Conservation (phyloP, 2,113 vertebrate species). For the Pungitius pungitius region DNA sequence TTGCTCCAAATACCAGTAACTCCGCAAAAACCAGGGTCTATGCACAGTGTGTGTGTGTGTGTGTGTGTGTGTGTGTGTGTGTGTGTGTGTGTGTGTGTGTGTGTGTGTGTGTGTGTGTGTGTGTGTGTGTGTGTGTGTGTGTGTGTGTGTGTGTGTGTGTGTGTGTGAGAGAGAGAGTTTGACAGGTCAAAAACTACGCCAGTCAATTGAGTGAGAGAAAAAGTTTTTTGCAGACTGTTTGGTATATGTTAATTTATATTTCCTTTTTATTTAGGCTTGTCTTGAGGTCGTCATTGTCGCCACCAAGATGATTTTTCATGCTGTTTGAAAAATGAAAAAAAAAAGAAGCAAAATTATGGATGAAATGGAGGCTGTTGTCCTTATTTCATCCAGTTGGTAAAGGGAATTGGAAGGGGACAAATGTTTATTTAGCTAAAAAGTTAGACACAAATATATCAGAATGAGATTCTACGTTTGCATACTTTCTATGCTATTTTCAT, state of each 20-base stretch:
- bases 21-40: conserved; percentile 67
- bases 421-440: conserved; percentile 77
- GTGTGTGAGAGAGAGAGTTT: conserved; percentile 25
- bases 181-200: conserved; percentile 43
- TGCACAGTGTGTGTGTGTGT: conserved; percentile 66
- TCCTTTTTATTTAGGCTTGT: conserved; percentile 61
- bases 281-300: conserved; percentile 52
- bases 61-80: conserved; percentile 9
- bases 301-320: conserved; percentile 40
- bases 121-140: conserved; percentile 17
- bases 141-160: conserved; percentile 3
- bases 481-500: conserved; percentile 86
- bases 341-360: conserved; percentile 19
- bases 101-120: conserved; percentile 26
- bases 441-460: conserved; percentile 67
- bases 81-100: conserved; percentile 5
- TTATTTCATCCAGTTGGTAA: conserved; percentile 68
- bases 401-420: conserved; percentile 68
- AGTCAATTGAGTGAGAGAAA: conserved; percentile 23
- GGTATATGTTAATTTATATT: conserved; percentile 74
- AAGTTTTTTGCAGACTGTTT: conserved; percentile 64
- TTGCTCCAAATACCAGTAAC: conserved; percentile 60
- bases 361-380: conserved; percentile 48
- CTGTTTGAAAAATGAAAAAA: conserved; percentile 4
- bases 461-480: conserved; percentile 77